These are phyloP conservation scores for Calliphora vomitoria DNA, from an alignment of 2,888 invertebrate genomes.

Conservation along the genomic window DNA sequence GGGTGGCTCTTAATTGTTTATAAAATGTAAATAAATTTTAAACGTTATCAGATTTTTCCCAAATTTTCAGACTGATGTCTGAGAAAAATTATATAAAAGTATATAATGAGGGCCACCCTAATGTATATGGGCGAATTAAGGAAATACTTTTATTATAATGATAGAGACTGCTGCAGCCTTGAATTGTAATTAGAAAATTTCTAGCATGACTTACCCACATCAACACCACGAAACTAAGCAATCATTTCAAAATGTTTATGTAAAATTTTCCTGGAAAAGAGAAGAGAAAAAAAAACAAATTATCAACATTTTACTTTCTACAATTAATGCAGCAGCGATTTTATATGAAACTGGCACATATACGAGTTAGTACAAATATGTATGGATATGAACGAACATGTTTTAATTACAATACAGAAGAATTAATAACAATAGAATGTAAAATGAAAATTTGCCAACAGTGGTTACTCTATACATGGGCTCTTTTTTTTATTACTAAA, in stretches of 20 bases:
- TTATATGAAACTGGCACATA: neutral
- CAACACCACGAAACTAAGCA: neutral
- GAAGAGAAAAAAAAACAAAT: neutral
- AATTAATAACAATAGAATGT: neutral
- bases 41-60: too few species aligned
- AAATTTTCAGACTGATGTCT: too few species aligned
- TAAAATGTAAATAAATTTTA: too few species aligned
- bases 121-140: neutral
- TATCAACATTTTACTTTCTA: constrained; percentile 13
- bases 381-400: neutral
- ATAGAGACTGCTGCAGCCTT: neutral
- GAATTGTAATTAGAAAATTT: constrained; percentile 32
- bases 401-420: constrained; percentile 22
- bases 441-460: neutral
- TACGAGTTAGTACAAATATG: neutral
- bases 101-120: too few species aligned
- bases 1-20: too few species aligned
- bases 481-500: neutral
- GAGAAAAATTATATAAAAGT: too few species aligned
- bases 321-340: neutral
- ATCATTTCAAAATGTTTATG: neutral
- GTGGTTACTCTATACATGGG: neutral
- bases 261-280: constrained; percentile 14
- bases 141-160: neutral
- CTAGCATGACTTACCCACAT: neutral